Percentiles rank a stretch among this genome's conserved stretches.
These are phyloP conservation scores for Anneissia japonica DNA, from an alignment of 35 echinoderm and acorn worm species.

Conservation along the genomic window DNA sequence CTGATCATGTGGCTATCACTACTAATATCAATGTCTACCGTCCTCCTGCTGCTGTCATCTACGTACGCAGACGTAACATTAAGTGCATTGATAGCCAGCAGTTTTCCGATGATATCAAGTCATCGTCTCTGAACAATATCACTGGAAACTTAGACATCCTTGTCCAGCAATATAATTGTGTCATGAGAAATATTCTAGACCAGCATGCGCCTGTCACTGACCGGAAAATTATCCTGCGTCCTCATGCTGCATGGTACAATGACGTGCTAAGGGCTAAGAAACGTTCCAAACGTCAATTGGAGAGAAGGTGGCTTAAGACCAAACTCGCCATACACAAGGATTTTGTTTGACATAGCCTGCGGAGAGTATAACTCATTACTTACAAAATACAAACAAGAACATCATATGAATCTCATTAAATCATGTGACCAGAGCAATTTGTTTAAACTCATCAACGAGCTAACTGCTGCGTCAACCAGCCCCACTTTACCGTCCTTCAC, in stretches of 20 bases:
- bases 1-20: too few species aligned
- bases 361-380: slow-evolving; percentile 20
- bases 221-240: not conserved
- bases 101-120: too few species aligned
- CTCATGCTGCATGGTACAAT: slow-evolving; percentile 38
- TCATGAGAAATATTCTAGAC: not conserved
- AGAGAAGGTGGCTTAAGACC: slow-evolving; percentile 29
- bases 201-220: not conserved
- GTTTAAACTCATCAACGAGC: slow-evolving; percentile 4
- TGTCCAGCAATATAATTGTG: slow-evolving; percentile 10
- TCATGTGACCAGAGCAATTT: slow-evolving; percentile 34
- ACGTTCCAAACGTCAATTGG: slow-evolving; percentile 2
- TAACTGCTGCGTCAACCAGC: not conserved
- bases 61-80: too few species aligned
- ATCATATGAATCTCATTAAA: slow-evolving; percentile 27
- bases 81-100: too few species aligned
- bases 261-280: slow-evolving; percentile 17
- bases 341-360: slow-evolving; percentile 19
- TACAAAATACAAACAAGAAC: slow-evolving; percentile 12
- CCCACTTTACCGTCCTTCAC: not conserved
- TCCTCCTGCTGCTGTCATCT: too few species aligned
- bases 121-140: too few species aligned
- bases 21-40: too few species aligned
- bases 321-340: slow-evolving; percentile 41
- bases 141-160: too few species aligned